Evolutionary conservation across 2,797 vertebrate genomes (phyloP), one percentile per base, ranked within the genome.

Genomic region (Schizopygopsis pylzovi): DNA sequence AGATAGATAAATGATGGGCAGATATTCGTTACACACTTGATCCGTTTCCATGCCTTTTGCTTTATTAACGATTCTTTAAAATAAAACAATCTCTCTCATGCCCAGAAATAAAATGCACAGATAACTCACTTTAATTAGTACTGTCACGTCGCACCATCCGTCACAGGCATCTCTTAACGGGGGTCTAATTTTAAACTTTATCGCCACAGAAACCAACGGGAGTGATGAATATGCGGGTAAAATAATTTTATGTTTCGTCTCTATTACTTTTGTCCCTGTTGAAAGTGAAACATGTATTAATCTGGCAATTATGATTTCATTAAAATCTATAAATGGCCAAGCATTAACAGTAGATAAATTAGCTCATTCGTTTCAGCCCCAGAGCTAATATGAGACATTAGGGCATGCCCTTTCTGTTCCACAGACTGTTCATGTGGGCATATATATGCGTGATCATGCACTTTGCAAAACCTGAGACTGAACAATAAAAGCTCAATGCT

Each of bases 281-380:
- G 87, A 94, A 93, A 92, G 91, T 89, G 90, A 90, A 90, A 90
- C 92, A 91, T 92, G 92, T 93, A 94, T 94, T 94, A 94, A 94
- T 91, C 90, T 92, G 90, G 91, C 94, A 95, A 95, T 95, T 95
- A 95, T 89, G 91, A 92, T 94, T 94, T 94, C 93, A 94, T 95
- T 95, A 95, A 94, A 95, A 93, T 95, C 95, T 95, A 95, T 95
- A 95, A 96, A 95, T 95, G 94, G 94, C 94, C 88, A 87, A 93
- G 92, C 92, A 93, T 95, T 95, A 93, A 91, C 93, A 92, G 89
- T 88, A 88, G 91, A 93, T 93, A 91, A 94, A 93, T 94, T 92
- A 93, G 84, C 87, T 90, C 81, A 87, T 88, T 87, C 68, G 45
- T 90, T 90, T 84, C 84, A 84, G 82, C 68, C 25, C 65, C 25